Evolutionary conservation across 1,140 invertebrate genomes (phyloP).

Genomic region (Drosophila sucinea): DNA sequence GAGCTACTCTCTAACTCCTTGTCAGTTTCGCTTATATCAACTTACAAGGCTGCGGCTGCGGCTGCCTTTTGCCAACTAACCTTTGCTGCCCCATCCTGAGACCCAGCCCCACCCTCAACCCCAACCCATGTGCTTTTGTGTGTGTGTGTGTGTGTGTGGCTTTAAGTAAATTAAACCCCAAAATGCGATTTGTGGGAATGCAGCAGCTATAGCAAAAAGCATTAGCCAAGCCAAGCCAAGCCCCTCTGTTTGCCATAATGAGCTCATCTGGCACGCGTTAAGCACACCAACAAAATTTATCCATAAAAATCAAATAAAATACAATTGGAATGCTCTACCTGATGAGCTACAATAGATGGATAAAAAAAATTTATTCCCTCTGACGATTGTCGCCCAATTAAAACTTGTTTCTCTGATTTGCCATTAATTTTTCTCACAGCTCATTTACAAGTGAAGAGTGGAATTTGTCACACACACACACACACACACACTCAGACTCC

Average conservation of each 20-base stretch:
- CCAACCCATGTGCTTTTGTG: background rate
- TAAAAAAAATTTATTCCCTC: conserved; percentile 22
- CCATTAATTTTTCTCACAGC: conserved; percentile 53
- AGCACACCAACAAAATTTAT: conserved; percentile 1
- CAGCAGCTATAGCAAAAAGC: conserved; percentile 18
- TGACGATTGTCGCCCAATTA: conserved; percentile 47
- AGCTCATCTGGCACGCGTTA: conserved; percentile 11
- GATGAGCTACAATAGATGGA: background rate
- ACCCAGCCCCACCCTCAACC: background rate
- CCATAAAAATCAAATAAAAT: conserved; percentile 12
- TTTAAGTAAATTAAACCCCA: conserved; percentile 51
- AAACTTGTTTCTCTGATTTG: conserved; percentile 21
- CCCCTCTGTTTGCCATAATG: conserved; percentile 4
- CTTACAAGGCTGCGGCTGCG: conserved; percentile 36
- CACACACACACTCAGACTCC: conserved; percentile 35
- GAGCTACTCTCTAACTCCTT: conserved; percentile 19
- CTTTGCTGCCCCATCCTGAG: background rate
- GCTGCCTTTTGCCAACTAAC: conserved; percentile 11
- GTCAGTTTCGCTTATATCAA: conserved; percentile 56
- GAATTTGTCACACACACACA: conserved; percentile 45
- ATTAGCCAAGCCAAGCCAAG: conserved; percentile 7
- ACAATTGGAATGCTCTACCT: conserved; percentile 8
- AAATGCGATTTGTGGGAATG: conserved; percentile 54
- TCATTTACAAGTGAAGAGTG: conserved; percentile 23
- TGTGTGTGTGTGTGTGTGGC: conserved; percentile 21